Evolutionary conservation across 2,113 vertebrate genomes (phyloP), one percentile per base, ranked within the genome.

Genomic region (Chlorodrepanis virens): DNA sequence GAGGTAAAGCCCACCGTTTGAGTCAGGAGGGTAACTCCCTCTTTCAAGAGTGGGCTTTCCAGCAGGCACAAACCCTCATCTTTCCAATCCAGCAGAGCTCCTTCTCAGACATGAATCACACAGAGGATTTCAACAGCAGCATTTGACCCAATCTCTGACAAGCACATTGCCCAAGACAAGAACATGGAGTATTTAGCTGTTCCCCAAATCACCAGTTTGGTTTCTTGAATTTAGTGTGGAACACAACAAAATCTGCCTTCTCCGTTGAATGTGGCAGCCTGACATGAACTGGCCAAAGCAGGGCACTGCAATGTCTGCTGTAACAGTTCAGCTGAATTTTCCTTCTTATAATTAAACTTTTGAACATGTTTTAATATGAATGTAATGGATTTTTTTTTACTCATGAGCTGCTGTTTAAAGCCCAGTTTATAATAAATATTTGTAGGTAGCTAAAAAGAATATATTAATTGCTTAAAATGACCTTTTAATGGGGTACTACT

Each of bases 391-490:
- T 91, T 96, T 84, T 84, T 90, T 95, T 97, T 97, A 85, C 83
- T 95, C 59, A 91, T 42, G 50, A 95, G 63, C 78, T 97, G 82
- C 64, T 96, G 68, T 91, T 97, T 96, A 96, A 97, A 96, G 50
- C 49, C 90, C 94, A 18, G 14, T 69, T 93, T 89, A 92, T 83
- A 90, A 96, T 97, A 98, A 98, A 97, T 96, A 98, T 96, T 96
- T 98, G 53, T 90, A 95, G 94, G 63, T 70, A 72, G 93, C 95
- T 96, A 94, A 96, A 97, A 97, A 98, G 96, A 96, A 97, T 98
- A 97, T 96, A 98, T 94, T 96, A 97, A 97, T 97, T 94, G 71
- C 72, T 87, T 87, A 33, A 95, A 97, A 97, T 95, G 82, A 93
- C 83, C 92, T 95, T 97, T 95, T 93, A 95, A 96, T 79, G 69